Evolutionary conservation across 1,140 invertebrate genomes (phyloP), one percentile per base, ranked within the genome.

Genomic region (Tetranychus urticae): DNA sequence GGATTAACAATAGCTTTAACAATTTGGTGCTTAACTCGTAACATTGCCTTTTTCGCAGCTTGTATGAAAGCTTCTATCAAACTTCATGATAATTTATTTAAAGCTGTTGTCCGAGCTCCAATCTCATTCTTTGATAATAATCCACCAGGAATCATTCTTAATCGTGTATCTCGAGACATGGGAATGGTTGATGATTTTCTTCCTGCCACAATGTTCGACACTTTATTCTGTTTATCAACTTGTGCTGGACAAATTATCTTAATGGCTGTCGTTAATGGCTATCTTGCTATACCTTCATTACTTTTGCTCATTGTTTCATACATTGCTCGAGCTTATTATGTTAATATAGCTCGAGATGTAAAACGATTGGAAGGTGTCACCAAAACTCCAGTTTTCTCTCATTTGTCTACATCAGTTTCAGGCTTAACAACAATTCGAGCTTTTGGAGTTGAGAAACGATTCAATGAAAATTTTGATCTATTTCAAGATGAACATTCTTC

Each of bases 71-170:
- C 86, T 5, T 88, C 88, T 0, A 78, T 81, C 57, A 80, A 74
- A 35, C 73, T 88, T 2, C 88, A 93, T 67, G 83, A 90, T 67
- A 74, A 70, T 8, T 88, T 93, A 81, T 91, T 92, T 67, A 71
- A 74, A 7, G 81, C 80, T 55, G 79, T 94, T 2, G 79, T 88
- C 37, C 76, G 81, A 10, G 82, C 85, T 0, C 84, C 82, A 1
- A 88, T 91, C 78, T 76, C 78, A 10, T 93, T 92, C 72, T 93
- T 92, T 71, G 87, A 88, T 65, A 82, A 80, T 10, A 92, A 92
- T 71, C 82, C 85, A 2, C 4, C 7, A 82, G 84, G 76, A 76
- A 52, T 37, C 10, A 85, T 89, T 58, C 72, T 90, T 13, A 90
- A 88, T 69, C 75, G 85, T 61, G 88, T 87, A 72, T 83, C 84